phyloP scores from a whole-genome alignment of 2,113 vertebrate species.

The Syrmaticus mikado region DNA sequence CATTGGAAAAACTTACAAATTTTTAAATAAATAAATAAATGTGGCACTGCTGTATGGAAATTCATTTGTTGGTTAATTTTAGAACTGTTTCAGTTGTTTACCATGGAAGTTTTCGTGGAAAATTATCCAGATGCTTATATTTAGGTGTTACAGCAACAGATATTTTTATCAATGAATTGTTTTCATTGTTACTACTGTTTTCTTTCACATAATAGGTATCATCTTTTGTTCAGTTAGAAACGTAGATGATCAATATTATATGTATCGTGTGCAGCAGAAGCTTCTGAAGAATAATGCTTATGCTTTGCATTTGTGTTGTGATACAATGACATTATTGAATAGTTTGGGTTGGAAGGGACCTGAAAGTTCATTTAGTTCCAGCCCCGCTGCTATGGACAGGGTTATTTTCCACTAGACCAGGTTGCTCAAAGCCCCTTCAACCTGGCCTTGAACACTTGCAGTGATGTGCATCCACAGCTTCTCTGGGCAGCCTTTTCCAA shows the following conservation, averaged over 20 bases:
- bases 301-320: neutral
- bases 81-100: neutral
- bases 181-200: neutral
- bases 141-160: neutral
- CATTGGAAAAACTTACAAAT: neutral
- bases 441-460: neutral
- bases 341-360: neutral
- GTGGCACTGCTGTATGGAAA: neutral
- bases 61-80: neutral
- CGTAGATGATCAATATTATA: neutral
- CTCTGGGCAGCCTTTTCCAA: neutral
- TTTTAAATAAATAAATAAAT: neutral
- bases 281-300: neutral
- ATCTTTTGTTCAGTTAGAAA: neutral
- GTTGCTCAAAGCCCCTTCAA: neutral
- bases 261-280: neutral
- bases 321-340: neutral
- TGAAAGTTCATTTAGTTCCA: neutral
- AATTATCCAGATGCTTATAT: neutral
- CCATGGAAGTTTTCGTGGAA: neutral
- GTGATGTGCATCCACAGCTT: neutral
- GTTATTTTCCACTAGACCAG: neutral
- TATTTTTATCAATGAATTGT: neutral
- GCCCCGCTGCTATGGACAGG: neutral
- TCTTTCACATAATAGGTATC: neutral